Base-by-base conservation (phyloP, 1,140 invertebrate species). In the Zaprionus inermis region DNA sequence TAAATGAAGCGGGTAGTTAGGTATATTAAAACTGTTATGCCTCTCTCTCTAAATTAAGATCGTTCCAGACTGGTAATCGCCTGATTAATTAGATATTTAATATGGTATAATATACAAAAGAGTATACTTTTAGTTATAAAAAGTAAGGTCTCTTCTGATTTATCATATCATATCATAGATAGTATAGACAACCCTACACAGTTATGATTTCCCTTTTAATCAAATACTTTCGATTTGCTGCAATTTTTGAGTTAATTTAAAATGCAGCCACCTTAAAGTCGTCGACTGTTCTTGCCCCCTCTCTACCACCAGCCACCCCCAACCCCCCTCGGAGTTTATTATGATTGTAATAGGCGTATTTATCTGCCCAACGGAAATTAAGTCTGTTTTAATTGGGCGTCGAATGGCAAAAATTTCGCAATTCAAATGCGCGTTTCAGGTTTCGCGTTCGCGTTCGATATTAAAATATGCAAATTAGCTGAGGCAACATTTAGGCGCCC, bases 391-490 rank as follows among this genome's bases (percentile, higher is more conserved):
- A 86, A 86, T 86, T 79, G 74, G 79, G 49, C 52, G 59, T 41
- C 75, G 22, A 65, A 73, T 77, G 34, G 74, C 76, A 76, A 82
- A 82, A 88, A 82, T 78, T 76, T 73, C 79, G 79, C 72, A 82
- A 74, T 82, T 79, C 72, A 77, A 77, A 64, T 81, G 76, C 78
- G 75, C 65, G 67, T 38, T 66, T n/a, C n/a, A n/a, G n/a, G n/a
- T n/a, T n/a, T n/a, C n/a, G n/a, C n/a, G n/a, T 32, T 5, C 36
- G 61, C 65, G 67, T 38, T 66, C 65, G 71, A 82, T 79, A 86
- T 82, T 88, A 79, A 69, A 82, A 86, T 86, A 86, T 86, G 83
- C 79, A 86, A 86, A 86, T 86, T 69, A 71, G 66, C 68, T 59
- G 66, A 66, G 76, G 66, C 67, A 41, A 72, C 70, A 72, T 70